These are phyloP conservation scores for Drosophila kohkoa DNA, from an alignment of 1,140 invertebrate genomes.

Conservation along the genomic window DNA sequence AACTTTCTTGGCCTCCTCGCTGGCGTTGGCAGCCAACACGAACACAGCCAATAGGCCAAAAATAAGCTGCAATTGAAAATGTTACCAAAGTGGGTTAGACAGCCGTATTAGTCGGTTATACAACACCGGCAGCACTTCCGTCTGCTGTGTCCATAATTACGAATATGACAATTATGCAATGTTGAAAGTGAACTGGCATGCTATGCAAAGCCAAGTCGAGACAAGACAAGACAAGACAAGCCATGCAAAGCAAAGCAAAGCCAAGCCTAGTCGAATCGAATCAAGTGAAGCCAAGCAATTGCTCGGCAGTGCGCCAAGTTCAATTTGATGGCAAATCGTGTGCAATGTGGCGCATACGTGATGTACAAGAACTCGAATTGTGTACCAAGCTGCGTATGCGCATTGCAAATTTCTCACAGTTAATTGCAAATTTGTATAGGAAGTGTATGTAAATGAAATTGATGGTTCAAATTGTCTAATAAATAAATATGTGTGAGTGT, in stretches of 20 bases:
- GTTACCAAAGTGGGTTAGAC: conserved; percentile 51
- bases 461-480: no score
- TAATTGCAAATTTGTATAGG: background rate
- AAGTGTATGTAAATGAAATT: background rate
- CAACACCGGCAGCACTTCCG: conserved; percentile 54
- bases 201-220: background rate
- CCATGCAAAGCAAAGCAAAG: background rate
- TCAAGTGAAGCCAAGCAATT: background rate
- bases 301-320: conserved; percentile 68
- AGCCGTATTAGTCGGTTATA: conserved; percentile 42
- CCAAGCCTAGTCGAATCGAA: no score
- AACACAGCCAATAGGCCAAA: conserved; percentile 86
- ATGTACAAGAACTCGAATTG: conserved; percentile 45
- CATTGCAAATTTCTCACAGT: background rate
- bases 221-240: background rate
- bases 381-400: conserved; percentile 6
- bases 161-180: conserved; percentile 78
- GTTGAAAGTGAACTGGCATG: conserved; percentile 42
- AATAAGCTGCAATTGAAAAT: conserved; percentile 71
- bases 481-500: no score
- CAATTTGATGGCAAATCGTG: conserved; percentile 33
- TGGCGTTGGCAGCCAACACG: conserved; percentile 81
- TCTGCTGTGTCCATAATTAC: conserved; percentile 62
- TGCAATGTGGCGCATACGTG: conserved; percentile 62
- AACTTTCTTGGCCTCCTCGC: conserved; percentile 85